These are phyloP conservation scores for Cricetomys ansorgei DNA, from an alignment of 2,113 vertebrate species.

Conservation along the genomic window DNA sequence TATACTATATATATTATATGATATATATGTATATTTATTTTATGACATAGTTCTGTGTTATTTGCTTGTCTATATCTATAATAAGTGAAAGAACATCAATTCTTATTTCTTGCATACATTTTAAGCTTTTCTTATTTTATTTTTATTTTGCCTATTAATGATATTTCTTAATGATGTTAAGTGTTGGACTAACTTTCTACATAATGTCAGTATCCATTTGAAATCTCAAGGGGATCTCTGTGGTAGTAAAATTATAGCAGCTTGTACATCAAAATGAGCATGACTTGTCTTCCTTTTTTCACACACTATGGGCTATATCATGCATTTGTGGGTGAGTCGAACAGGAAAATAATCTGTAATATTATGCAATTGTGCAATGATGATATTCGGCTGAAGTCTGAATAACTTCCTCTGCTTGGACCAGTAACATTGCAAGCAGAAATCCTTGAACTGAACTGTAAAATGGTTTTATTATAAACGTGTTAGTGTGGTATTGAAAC, in stretches of 20 bases:
- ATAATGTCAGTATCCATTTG: not conserved
- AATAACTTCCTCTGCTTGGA: not conserved
- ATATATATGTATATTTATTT: not conserved
- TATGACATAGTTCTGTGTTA: not conserved
- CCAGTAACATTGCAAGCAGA: not conserved
- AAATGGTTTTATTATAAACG: conserved; percentile 28
- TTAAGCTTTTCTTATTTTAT: conserved; percentile 22
- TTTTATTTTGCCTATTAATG: conserved; percentile 26
- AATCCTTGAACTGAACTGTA: not conserved
- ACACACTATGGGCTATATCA: not conserved
- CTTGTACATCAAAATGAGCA: conserved; percentile 41
- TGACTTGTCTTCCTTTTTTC: not conserved
- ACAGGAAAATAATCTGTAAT: not conserved
- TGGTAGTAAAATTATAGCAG: not conserved
- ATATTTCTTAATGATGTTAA: not conserved
- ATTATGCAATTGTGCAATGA: not conserved
- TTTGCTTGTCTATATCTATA: not conserved
- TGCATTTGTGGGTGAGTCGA: not conserved
- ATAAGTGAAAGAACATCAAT: not conserved
- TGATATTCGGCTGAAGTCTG: not conserved
- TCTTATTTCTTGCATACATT: not conserved
- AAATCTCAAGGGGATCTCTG: not conserved
- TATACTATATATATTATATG: not conserved
- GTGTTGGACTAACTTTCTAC: not conserved
- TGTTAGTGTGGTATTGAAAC: not conserved